phyloP scores from a whole-genome alignment of 2,888 invertebrate species.

The Operophtera brumata region DNA sequence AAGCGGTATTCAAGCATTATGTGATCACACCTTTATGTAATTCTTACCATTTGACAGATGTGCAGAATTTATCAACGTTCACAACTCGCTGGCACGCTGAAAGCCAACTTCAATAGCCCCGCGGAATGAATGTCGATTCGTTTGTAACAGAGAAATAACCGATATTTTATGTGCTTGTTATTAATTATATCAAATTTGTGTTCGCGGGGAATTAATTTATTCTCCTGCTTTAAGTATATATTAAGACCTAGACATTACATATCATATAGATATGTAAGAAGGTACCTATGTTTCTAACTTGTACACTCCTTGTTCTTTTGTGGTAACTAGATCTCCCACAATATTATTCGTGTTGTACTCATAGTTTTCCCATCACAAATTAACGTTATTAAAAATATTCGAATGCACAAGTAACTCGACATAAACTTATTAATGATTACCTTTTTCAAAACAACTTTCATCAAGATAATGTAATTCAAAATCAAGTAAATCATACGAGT shows the following conservation, averaged over 20 bases:
- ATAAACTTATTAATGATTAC: too few species aligned
- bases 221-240: not conserved
- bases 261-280: not conserved
- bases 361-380: too few species aligned
- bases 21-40: conserved; percentile 27
- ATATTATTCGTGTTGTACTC: too few species aligned
- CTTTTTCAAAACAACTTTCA: too few species aligned
- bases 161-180: conserved; percentile 32
- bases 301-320: too few species aligned
- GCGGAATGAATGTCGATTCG: conserved; percentile 61
- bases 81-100: conserved; percentile 49
- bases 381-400: too few species aligned
- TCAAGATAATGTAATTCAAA: too few species aligned
- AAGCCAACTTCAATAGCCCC: conserved; percentile 61
- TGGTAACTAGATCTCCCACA: too few species aligned
- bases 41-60: conserved; percentile 64
- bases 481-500: too few species aligned
- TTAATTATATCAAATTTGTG: conserved; percentile 29
- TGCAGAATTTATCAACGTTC: conserved; percentile 65
- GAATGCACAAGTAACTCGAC: too few species aligned
- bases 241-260: too few species aligned
- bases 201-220: conserved; percentile 9
- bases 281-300: not conserved
- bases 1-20: not conserved
- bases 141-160: conserved; percentile 35